Conservation (phyloP, 2,888 invertebrate genomes). For the Spisula solida region DNA sequence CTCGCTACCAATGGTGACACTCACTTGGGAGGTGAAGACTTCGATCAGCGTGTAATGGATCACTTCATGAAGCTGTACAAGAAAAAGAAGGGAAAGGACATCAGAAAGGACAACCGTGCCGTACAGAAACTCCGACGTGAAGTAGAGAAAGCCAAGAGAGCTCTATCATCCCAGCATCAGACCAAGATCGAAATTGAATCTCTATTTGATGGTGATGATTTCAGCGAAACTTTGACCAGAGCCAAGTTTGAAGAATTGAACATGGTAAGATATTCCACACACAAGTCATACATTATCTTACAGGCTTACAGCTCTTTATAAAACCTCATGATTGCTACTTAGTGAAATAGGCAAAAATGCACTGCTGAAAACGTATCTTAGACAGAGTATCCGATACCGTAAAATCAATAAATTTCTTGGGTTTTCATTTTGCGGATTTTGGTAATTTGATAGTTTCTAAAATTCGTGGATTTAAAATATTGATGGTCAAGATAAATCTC, state of each 20-base stretch:
- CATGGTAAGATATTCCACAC: constrained; percentile 90
- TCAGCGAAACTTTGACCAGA: constrained; percentile 98
- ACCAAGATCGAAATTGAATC: constrained; percentile 99
- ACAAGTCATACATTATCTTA: not conserved
- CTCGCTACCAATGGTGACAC: constrained; percentile 97
- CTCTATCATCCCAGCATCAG: constrained; percentile 97
- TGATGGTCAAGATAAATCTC: no score
- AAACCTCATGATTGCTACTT: no score
- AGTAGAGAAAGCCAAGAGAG: constrained; percentile 98
- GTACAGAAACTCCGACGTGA: constrained; percentile 98
- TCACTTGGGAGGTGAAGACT: constrained; percentile 99
- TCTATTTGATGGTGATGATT: constrained; percentile 99
- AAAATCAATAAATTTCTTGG: no score
- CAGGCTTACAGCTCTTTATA: no score
- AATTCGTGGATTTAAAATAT: no score
- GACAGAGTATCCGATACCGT: no score
- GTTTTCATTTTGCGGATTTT: no score
- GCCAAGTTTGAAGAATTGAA: constrained; percentile 99
- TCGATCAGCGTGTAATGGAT: constrained; percentile 99
- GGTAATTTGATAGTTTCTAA: no score
- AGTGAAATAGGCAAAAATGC: no score
- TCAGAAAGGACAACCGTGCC: constrained; percentile 96
- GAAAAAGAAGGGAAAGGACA: constrained; percentile 99
- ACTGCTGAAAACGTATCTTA: no score
- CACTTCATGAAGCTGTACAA: constrained; percentile 99